These are phyloP conservation scores for Colostygia pectinataria DNA, from an alignment of 2,888 invertebrate species.

Conservation along the genomic window DNA sequence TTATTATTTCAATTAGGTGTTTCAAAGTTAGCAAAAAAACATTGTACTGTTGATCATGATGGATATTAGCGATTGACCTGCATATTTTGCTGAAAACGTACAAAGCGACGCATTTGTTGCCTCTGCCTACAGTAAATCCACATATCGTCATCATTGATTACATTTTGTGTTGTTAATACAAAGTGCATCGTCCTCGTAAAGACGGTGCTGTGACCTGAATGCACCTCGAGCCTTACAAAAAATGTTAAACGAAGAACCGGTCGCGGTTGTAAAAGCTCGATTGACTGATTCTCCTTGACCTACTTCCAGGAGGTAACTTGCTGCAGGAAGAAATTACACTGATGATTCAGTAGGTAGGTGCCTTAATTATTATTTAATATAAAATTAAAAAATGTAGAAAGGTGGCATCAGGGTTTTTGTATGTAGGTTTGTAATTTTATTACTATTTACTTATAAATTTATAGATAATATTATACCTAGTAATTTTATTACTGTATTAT, in stretches of 20 bases:
- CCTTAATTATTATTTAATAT: too few relatives aligned
- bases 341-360: slow-evolving; percentile 9
- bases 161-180: slow-evolving; percentile 1
- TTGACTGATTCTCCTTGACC: slow-evolving; percentile 71
- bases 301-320: slow-evolving; percentile 42
- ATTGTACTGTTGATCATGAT: slow-evolving; percentile 11
- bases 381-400: too few relatives aligned
- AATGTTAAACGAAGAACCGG: slow-evolving; percentile 54
- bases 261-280: slow-evolving; percentile 65
- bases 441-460: too few relatives aligned
- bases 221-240: slow-evolving; percentile 37
- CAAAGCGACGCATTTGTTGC: neutral
- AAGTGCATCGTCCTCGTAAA: slow-evolving; percentile 22
- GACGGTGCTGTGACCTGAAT: slow-evolving; percentile 17
- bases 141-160: slow-evolving; percentile 3
- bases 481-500: too few relatives aligned
- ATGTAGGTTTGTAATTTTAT: too few relatives aligned
- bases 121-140: neutral
- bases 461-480: too few relatives aligned
- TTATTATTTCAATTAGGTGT: too few relatives aligned
- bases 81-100: slow-evolving; percentile 28
- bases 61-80: too few relatives aligned
- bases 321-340: slow-evolving; percentile 60
- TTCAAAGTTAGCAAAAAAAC: too few relatives aligned
- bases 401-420: too few relatives aligned